Conservation (phyloP, 1,140 invertebrate genomes). For the Sesamia nonagrioides region DNA sequence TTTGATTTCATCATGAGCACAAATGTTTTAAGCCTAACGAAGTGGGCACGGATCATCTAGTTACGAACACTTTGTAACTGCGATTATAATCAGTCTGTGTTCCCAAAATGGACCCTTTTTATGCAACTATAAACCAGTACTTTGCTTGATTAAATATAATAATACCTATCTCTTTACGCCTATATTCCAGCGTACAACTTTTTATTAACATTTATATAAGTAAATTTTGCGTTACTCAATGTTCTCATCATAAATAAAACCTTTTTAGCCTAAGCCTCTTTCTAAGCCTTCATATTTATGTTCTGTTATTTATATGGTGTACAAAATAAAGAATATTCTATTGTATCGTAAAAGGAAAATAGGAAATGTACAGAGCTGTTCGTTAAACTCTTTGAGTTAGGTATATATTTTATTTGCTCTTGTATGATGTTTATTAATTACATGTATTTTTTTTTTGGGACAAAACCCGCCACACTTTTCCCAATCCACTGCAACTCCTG, state of each 20-base stretch:
- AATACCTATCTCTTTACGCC: not conserved
- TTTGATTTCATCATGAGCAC: no score
- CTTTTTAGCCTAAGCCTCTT: conserved; percentile 14
- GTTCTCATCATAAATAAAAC: not conserved
- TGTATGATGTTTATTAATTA: no score
- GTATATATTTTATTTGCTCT: no score
- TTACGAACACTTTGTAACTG: not conserved
- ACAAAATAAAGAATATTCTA: no score
- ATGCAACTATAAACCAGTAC: conserved; percentile 21
- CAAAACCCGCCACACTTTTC: no score
- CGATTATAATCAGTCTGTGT: conserved; percentile 12
- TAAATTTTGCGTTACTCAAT: not conserved
- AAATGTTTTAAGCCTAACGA: no score
- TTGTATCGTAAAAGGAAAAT: no score
- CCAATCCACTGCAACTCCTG: no score
- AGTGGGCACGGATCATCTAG: no score
- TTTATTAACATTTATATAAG: not conserved
- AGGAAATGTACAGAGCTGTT: not conserved
- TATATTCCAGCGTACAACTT: conserved; percentile 8
- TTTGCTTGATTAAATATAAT: conserved; percentile 38
- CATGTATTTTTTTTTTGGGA: no score
- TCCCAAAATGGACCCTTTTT: conserved; percentile 28
- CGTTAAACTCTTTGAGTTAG: not conserved
- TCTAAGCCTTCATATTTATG: not conserved
- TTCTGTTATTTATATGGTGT: no score